Evolutionary conservation across 2,888 invertebrate genomes (phyloP), one percentile per base, ranked within the genome.

Genomic region (Podabrus alpinus): DNA sequence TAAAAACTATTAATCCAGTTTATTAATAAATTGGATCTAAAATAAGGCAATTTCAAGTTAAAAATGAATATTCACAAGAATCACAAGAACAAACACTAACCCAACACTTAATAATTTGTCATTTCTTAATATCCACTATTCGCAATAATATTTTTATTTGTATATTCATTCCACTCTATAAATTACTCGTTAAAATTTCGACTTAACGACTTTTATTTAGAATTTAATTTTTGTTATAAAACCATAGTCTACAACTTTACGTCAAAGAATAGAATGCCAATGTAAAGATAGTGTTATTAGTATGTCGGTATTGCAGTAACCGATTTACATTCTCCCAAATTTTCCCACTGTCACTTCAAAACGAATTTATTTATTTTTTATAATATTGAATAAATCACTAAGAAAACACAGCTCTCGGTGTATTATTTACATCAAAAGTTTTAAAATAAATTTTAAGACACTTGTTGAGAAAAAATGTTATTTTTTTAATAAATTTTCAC

Each of bases 21-120:
- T 69, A 76, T 78, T 75, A 77, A 71, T 69, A 67, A 72, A 72
- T 62, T 71, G 15, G 64, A 74, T 66, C 67, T 71, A 73, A 76
- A 77, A 73, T 72, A 71, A 75, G 68, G 64, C 17, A 76, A 77
- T 59, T 71, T 72, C 25, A 68, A 73, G 68, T 74, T 75, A 68
- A 68, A 69, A 64, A 75, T 66, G 66, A 74, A 71, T 72, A 75
- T 74, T 70, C 71, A 66, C 75, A 78, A 77, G 75, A 77, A 77
- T 69, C 75, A 73, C 75, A 79, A 76, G 62, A 77, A 72, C 74
- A 73, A 76, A 80, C 80, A 82, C 83, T 84, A 83, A 85, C 85
- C 84, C 81, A 83, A 83, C 80, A 83, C 77, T 80, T 84, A 82
- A 81, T 82, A 82, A 81, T 83, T 82, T 81, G 83, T 84, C 85